These are phyloP conservation scores for Oegoconia quadripuncta DNA, from an alignment of 2,888 invertebrate genomes.

Conservation along the genomic window DNA sequence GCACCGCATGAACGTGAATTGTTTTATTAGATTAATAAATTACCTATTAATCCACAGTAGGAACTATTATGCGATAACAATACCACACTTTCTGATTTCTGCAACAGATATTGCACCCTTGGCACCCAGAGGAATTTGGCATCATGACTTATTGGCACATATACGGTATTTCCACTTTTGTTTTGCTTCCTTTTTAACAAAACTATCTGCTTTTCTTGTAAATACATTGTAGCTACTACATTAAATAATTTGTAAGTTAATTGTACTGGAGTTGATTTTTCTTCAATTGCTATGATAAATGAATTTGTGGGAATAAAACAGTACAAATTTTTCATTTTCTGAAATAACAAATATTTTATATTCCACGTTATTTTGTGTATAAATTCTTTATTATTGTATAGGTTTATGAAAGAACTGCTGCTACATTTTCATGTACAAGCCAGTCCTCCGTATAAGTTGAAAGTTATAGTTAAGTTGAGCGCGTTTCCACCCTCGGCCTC, in stretches of 20 bases:
- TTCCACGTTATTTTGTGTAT: no score
- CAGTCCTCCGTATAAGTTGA: no score
- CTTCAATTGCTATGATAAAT: constrained; percentile 40
- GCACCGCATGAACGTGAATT: not conserved
- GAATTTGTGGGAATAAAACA: constrained; percentile 27
- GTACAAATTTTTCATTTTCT: constrained; percentile 39
- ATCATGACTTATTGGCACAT: constrained; percentile 37
- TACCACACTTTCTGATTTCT: constrained; percentile 35
- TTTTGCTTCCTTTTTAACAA: constrained; percentile 31
- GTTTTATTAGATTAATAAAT: not conserved
- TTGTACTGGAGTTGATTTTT: constrained; percentile 28
- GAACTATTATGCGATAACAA: constrained; percentile 44
- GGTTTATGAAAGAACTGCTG: no score
- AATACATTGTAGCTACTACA: constrained; percentile 38
- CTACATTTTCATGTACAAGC: no score
- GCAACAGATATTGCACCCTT: constrained; percentile 35
- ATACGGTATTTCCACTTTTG: constrained; percentile 26
- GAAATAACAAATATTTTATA: constrained; percentile 25
- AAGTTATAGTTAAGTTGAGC: no score
- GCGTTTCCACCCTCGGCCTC: no score
- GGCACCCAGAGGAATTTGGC: constrained; percentile 42
- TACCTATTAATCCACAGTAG: constrained; percentile 46
- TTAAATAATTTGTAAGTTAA: constrained; percentile 31
- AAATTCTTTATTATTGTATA: no score
- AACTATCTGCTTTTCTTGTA: constrained; percentile 34